Percentiles rank a stretch among this genome's conserved stretches.
phyloP scores from a whole-genome alignment of 2,797 vertebrate species.

The Sebastes baramenuke region DNA sequence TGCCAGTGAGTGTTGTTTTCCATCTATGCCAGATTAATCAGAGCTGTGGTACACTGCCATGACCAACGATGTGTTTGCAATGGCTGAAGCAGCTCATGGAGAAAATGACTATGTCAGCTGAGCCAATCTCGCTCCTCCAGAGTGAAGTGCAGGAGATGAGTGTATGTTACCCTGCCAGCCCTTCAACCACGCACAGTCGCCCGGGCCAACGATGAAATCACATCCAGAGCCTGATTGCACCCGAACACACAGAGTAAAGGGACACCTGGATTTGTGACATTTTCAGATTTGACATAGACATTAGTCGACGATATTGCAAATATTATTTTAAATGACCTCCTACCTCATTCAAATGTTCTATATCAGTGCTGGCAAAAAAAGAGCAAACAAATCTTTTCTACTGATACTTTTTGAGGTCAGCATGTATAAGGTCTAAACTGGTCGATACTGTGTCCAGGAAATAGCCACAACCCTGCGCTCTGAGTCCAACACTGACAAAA shows the following conservation, averaged over 20 bases:
- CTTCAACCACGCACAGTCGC: background rate
- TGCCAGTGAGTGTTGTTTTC: constrained; percentile 31
- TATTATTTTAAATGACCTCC: background rate
- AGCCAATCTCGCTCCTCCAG: constrained; percentile 25
- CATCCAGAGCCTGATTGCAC: background rate
- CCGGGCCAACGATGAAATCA: constrained; percentile 6
- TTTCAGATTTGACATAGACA: background rate
- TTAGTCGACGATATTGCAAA: background rate
- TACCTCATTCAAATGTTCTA: background rate
- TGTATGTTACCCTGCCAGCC: constrained; percentile 8
- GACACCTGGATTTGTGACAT: background rate
- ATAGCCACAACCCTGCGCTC: background rate
- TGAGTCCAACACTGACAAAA: background rate
- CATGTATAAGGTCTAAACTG: background rate
- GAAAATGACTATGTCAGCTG: constrained; percentile 36
- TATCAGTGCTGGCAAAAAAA: background rate
- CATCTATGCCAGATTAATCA: constrained; percentile 51
- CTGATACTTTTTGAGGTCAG: background rate
- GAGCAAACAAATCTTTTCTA: background rate
- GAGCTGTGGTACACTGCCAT: constrained; percentile 24
- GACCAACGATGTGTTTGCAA: constrained; percentile 17
- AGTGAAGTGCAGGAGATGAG: constrained; percentile 22
- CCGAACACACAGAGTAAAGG: background rate
- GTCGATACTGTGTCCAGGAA: background rate
- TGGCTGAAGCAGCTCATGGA: constrained; percentile 32